A percentile compares a stretch with the other conserved stretches of the same genome.
Conservation (phyloP, 2,888 invertebrate genomes). For the Apodemia duryi region DNA sequence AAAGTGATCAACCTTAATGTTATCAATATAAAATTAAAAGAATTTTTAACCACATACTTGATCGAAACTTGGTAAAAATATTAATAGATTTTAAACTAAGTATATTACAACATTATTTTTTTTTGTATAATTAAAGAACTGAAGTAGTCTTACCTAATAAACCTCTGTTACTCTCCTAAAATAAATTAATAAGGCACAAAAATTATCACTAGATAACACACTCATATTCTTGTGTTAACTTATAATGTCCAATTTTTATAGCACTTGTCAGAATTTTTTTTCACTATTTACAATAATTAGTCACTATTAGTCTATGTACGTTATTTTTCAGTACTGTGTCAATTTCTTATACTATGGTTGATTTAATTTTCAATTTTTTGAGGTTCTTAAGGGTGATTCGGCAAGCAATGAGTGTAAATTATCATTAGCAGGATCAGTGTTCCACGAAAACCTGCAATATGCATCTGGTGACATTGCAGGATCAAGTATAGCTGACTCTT, state of each 20-base stretch:
- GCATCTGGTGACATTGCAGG: constrained; percentile 74
- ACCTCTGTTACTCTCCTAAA: constrained; percentile 68
- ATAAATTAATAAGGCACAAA: constrained; percentile 79
- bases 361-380: constrained; percentile 65
- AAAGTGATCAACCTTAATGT: neutral
- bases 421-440: constrained; percentile 68
- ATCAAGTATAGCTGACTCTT: constrained; percentile 65
- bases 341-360: constrained; percentile 42
- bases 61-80: too few relatives aligned
- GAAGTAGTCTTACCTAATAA: constrained; percentile 61
- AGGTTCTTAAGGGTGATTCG: constrained; percentile 54
- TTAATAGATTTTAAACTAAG: too few relatives aligned
- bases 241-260: constrained; percentile 58
- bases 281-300: constrained; percentile 57
- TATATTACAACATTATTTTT: too few relatives aligned
- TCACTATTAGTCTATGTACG: constrained; percentile 48
- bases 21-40: too few relatives aligned
- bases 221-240: constrained; percentile 56
- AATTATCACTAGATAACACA: constrained; percentile 75
- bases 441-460: constrained; percentile 75
- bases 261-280: constrained; percentile 59
- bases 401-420: constrained; percentile 65
- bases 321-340: constrained; percentile 50
- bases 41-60: too few relatives aligned
- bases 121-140: neutral